Conservation (phyloP, 2,113 vertebrate genomes). For the Cebus imitator region DNA sequence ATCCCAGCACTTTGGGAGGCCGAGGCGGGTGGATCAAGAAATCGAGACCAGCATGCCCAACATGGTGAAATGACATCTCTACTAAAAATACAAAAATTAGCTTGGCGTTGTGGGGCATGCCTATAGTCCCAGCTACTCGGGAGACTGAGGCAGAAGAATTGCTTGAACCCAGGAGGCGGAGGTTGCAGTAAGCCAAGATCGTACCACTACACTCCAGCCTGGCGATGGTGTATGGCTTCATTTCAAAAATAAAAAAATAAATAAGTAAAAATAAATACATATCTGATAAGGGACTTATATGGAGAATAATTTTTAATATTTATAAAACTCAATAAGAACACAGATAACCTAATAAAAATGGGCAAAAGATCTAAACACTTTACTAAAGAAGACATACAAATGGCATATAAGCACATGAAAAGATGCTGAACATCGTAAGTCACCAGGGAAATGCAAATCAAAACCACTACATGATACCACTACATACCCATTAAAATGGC, state of each 20-base stretch:
- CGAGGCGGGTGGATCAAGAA: too few species aligned
- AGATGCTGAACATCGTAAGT: background rate
- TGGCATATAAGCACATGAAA: background rate
- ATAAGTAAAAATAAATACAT: background rate
- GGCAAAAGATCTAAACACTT: background rate
- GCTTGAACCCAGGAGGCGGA: too few species aligned
- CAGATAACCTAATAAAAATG: background rate
- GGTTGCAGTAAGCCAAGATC: too few species aligned
- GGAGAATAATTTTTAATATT: background rate
- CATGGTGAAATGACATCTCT: too few species aligned
- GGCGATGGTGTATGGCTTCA: rapidly evolving
- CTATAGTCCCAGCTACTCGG: too few species aligned
- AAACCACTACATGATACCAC: background rate
- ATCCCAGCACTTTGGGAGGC: too few species aligned
- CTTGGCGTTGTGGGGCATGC: too few species aligned
- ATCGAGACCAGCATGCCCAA: too few species aligned
- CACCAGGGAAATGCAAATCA: background rate
- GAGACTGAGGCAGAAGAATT: too few species aligned
- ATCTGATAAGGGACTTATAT: background rate
- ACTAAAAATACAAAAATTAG: too few species aligned
- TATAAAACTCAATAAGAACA: background rate
- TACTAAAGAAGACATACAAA: background rate
- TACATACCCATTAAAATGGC: background rate
- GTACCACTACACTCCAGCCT: too few species aligned
- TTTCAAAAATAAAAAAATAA: background rate